Conservation (phyloP, 2,888 invertebrate genomes). For the Crematogaster levior region DNA sequence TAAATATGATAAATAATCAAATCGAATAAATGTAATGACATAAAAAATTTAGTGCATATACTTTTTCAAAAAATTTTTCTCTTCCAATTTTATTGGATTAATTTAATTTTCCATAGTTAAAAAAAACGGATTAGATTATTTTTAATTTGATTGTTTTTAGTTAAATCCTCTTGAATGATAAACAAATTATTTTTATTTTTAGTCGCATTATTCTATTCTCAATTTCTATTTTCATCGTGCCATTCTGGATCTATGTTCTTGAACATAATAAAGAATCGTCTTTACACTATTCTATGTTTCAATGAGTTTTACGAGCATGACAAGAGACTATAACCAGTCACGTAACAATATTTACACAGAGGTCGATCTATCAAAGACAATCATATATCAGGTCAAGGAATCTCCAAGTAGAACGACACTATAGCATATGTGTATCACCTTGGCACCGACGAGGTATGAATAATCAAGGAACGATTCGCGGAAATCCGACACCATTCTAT, state of each 20-base stretch:
- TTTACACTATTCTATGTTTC: conserved; percentile 28
- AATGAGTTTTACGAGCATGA: background rate
- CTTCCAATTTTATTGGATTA: background rate
- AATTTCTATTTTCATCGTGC: background rate
- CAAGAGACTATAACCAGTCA: background rate
- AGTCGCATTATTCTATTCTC: background rate
- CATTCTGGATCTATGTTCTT: background rate
- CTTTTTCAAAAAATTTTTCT: background rate
- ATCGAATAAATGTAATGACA: background rate
- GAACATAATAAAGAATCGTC: background rate
- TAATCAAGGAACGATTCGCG: conserved; percentile 58
- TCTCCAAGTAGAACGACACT: conserved; percentile 23
- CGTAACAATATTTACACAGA: conserved; percentile 42
- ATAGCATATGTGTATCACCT: conserved; percentile 32
- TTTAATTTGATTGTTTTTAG: background rate
- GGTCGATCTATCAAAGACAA: conserved; percentile 28
- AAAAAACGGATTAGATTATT: background rate
- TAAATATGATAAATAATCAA: background rate
- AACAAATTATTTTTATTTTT: conserved; percentile 7
- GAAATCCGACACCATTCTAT: conserved; percentile 63
- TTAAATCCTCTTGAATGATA: background rate
- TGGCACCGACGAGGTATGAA: conserved; percentile 57
- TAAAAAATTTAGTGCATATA: background rate
- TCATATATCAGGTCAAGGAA: conserved; percentile 34
- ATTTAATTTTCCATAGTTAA: background rate